Evolutionary conservation across 1,140 invertebrate species (phyloP), one percentile per base, ranked within the genome.

Genomic region (Cepaea nemoralis): DNA sequence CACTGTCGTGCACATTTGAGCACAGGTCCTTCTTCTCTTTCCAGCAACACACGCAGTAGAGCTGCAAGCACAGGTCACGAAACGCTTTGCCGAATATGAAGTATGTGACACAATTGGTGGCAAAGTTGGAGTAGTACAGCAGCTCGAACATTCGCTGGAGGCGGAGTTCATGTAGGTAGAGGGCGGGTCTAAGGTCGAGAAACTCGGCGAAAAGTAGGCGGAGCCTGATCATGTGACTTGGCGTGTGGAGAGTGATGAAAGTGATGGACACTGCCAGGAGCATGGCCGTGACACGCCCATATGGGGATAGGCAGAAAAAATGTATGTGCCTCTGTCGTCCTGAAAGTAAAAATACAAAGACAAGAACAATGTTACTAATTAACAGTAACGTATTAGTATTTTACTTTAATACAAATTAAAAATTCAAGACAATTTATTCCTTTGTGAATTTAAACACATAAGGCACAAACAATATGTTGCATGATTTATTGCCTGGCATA

Each of bases 61-160:
- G 59, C 35, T 74, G 40, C 12, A 78, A 77, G 59, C 87, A 88
- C 0, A 85, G 78, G 16, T 82, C 77, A 14, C 87, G 78, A 55
- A 89, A 89, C 45, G 85, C 86, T 37, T 81, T 77, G 16, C 88
- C 88, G 42, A 86, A 89, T 0, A 83, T 19, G 22, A 86, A 95
- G 90, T 96, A 97, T 24, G 97, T 92, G 24, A 95, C 92, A 88
- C 96, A 96, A 92, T 96, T 96, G 63, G 96, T 95, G 71, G 95
- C 95, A 87, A 96, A 96, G 90, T 96, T 96, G 16, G 94, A 94
- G 85, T 96, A 93, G 91, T 95, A 96, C 24, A 95, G 91, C 24
- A 92, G 89, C 81, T 91, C 93, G 83, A 89, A 91, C 79, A 93
- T 90, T 59, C 94, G 93, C 83, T 95, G 94, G 93, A 89, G 0